Base-by-base conservation (phyloP, 1,140 invertebrate species). In the Delia radicum region DNA sequence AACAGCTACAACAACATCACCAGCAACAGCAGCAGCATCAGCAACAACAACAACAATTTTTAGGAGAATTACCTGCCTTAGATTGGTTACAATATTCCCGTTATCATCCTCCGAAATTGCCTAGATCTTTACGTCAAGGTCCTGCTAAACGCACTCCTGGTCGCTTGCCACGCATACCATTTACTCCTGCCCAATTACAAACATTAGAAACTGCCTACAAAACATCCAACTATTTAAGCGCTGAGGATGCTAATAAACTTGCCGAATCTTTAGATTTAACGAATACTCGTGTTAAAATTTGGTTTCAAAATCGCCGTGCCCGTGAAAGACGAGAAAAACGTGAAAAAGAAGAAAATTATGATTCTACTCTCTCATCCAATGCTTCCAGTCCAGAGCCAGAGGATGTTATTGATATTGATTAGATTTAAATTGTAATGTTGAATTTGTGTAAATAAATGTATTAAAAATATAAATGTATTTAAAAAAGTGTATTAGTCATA, bases 261-360 rank as follows among this genome's bases (percentile, higher is more conserved):
- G 88, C 88, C 6, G 82, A 80, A 18, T 79, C 80, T 29, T 78
- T 89, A 33, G 82, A 89, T 24, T 76, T 89, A 42, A 88, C 88
- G 6, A 88, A 88, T 79, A 87, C 88, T n/a, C 81, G 88, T 24
- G 91, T 94, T n/a, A 94, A 94, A 88, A 94, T 94, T 79, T 94
- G 93, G 93, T 94, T 94, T 82, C 93, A 94, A 87, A 94, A 94
- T 86, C 88, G 93, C 73, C 86, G 93, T 73, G 93, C 93, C 0
- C 87, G 92, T 69, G 92, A 93, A 80, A 86, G 92, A 61, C 86
- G 93, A 65, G 92, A 93, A 81, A 87, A 85, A 73, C 83, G 85
- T 5, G 85, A 85, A 77, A 80, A 80, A 69, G 81, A 85, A 33
- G 84, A 85, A 73, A 83, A 79, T 77, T 74, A 72, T 31, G 83